Conservation (phyloP, 2,888 invertebrate genomes). For the Ectemnius cavifrons region DNA sequence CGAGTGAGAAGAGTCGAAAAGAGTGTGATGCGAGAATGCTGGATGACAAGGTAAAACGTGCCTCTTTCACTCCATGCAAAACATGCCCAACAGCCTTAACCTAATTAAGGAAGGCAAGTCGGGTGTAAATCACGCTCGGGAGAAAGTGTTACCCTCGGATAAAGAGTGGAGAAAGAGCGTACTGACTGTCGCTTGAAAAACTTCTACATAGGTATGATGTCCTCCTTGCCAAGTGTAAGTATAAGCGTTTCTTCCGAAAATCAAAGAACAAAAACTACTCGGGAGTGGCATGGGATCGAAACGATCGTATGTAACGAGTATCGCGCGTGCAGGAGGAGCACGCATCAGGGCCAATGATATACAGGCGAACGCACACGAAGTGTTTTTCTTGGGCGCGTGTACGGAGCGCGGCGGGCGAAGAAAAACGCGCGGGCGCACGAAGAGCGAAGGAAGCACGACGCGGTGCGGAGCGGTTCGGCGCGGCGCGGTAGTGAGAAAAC, state of each 20-base stretch:
- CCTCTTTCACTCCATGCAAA: conserved; percentile 20
- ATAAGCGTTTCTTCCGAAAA: no score
- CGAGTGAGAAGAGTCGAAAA: no score
- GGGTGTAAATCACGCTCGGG: conserved; percentile 64
- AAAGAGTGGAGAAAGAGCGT: conserved; percentile 46
- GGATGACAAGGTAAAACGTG: no score
- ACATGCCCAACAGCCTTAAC: conserved; percentile 56
- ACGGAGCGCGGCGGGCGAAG: conserved; percentile 3
- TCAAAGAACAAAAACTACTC: background rate
- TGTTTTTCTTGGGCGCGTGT: conserved; percentile 49
- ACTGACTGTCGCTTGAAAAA: no score
- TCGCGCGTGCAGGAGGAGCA: conserved; percentile 1
- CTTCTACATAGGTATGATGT: no score
- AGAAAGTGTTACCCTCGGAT: conserved; percentile 66
- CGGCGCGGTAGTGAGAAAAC: conserved; percentile 46
- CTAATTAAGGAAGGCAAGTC: conserved; percentile 68
- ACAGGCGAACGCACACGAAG: conserved; percentile 17
- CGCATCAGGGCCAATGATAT: background rate
- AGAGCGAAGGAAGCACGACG: conserved; percentile 3
- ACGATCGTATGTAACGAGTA: background rate
- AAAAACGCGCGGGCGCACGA: background rate
- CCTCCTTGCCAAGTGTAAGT: no score
- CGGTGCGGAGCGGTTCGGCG: background rate
- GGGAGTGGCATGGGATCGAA: conserved; percentile 19
- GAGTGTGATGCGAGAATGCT: no score